These are phyloP conservation scores for Toxonevra muliebris DNA, from an alignment of 2,888 invertebrate species.

Conservation along the genomic window DNA sequence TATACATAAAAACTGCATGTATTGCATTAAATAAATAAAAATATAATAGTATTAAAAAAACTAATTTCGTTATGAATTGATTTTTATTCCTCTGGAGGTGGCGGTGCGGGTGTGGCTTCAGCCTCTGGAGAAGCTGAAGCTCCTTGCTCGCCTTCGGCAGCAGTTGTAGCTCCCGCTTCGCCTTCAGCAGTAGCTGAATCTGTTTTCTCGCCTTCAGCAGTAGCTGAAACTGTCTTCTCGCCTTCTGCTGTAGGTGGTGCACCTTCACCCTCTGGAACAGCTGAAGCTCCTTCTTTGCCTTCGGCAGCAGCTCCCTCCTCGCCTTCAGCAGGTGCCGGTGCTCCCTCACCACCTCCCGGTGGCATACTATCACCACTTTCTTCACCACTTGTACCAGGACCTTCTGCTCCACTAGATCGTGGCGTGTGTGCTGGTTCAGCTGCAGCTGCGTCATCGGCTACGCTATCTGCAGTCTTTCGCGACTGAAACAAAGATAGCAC, in stretches of 20 bases:
- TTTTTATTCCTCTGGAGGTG: conserved; percentile 4
- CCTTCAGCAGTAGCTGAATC: conserved; percentile 13
- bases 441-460: neutral
- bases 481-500: neutral
- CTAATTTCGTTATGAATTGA: too few species aligned
- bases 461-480: neutral
- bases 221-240: conserved; percentile 43
- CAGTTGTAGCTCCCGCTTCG: neutral
- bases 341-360: conserved; percentile 24
- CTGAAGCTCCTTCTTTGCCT: conserved; percentile 21
- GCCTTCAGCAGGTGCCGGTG: conserved; percentile 39
- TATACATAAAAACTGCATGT: too few species aligned
- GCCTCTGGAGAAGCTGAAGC: conserved; percentile 19
- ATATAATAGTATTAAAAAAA: too few species aligned
- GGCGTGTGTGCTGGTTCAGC: neutral
- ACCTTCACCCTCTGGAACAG: conserved; percentile 42
- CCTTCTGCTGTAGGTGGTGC: conserved; percentile 50
- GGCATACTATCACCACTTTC: conserved; percentile 34
- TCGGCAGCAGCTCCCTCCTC: conserved; percentile 40
- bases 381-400: conserved; percentile 23
- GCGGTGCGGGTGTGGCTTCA: conserved; percentile 3
- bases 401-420: neutral
- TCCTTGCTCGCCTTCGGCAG: conserved; percentile 13
- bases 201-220: conserved; percentile 5
- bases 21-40: too few species aligned